These are phyloP conservation scores for Hemicrepidius hirtus DNA, from an alignment of 2,888 invertebrate species.

Conservation along the genomic window DNA sequence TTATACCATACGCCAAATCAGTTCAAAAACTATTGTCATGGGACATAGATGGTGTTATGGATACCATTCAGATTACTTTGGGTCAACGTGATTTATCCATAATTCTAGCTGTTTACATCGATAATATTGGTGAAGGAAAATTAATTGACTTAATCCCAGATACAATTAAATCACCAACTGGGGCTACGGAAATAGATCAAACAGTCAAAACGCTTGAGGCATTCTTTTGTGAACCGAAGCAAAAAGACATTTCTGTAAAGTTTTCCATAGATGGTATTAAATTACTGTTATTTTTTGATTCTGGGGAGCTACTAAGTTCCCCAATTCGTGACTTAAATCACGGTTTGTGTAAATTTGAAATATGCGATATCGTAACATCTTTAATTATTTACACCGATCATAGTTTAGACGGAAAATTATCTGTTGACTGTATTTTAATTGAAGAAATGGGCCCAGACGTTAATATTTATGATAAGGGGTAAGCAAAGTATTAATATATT, in stretches of 20 bases:
- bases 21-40: conserved; percentile 64
- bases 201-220: conserved; percentile 81
- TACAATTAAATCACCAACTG: conserved; percentile 61
- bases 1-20: conserved; percentile 72
- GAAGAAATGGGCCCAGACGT: conserved; percentile 85
- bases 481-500: conserved; percentile 52
- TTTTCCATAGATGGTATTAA: conserved; percentile 82
- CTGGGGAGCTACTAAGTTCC: conserved; percentile 84
- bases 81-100: conserved; percentile 86
- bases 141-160: conserved; percentile 72
- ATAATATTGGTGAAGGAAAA: conserved; percentile 80
- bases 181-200: conserved; percentile 60
- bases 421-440: conserved; percentile 80
- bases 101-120: conserved; percentile 81
- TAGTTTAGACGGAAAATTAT: conserved; percentile 81
- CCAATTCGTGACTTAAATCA: conserved; percentile 83
- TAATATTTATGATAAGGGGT: conserved; percentile 77
- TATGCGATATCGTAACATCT: conserved; percentile 80
- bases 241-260: conserved; percentile 77
- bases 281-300: conserved; percentile 82
- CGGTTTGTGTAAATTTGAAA: conserved; percentile 81
- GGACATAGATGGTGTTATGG: conserved; percentile 81
- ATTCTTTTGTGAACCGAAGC: conserved; percentile 81
- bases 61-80: conserved; percentile 80
- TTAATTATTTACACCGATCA: conserved; percentile 81